Base-by-base conservation (phyloP, 2,888 invertebrate species). In the Catonia carolina region DNA sequence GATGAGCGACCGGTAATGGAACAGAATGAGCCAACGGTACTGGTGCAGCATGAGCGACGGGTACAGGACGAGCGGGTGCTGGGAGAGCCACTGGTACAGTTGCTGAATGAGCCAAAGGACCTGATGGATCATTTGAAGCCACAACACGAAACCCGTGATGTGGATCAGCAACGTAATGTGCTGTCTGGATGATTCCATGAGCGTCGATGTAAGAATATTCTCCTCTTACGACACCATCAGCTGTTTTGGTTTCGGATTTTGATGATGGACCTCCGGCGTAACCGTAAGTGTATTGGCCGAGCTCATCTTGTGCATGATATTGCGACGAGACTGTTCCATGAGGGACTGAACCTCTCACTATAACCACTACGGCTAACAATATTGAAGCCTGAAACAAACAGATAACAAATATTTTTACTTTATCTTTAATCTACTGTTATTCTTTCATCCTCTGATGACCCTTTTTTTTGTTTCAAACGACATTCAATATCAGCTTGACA, bases 141-240 rank as follows among this genome's bases (percentile, higher is more conserved):
- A 27, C 45, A 14, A 45, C 45, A 20, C 45, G 45, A 22, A 45
- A 45, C 1, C 45, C 45, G 66, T 82, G 77, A 49, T 75, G 72
- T 39, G 74, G 73, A 72, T 84, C 83, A 8, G 83, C 78, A 20
- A 80, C 74, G 67, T 84, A 84, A 58, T 80, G 77, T 18, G 83
- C 82, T 27, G 49, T 55, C 49, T 55, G 55, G 7, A 82, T 69
- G 56, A 80, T 72, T 1, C 83, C 83, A 67, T 82, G 66, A n/a
- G 81, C 81, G 68, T 85, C 85, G 53, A 85, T 77, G 68, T 84
- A 85, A 33, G 83, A 82, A 68, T 84, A 85, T 54, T 58, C 60
- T 58, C 83, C 83, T 20, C 78, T 75, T 20, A 80, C 80, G 49
- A 79, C 71, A 33, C 83, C 83, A 66, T 82, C 80, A 10, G 73